phyloP scores from a whole-genome alignment of 2,888 invertebrate genomes.

The Brachyopa scutellaris region DNA sequence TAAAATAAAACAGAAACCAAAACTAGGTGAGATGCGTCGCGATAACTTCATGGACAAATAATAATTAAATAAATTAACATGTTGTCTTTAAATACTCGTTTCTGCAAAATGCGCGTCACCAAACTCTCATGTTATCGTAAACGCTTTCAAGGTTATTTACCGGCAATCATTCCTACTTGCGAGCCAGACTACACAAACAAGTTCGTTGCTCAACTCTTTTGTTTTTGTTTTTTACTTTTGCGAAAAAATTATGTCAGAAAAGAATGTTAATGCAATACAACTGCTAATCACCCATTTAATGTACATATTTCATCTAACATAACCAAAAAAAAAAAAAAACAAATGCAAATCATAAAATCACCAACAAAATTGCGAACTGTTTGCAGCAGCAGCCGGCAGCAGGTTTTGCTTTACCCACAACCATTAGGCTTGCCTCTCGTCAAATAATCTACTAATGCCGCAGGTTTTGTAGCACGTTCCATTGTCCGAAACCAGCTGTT shows the following conservation, averaged over 20 bases:
- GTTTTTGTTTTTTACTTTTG: not conserved
- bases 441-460: constrained; percentile 43
- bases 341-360: constrained; percentile 15
- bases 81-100: too few relatives aligned
- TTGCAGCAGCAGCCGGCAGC: constrained; percentile 16
- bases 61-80: too few relatives aligned
- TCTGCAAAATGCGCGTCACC: too few relatives aligned
- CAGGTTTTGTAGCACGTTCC: constrained; percentile 62
- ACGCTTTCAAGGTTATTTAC: too few relatives aligned
- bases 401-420: constrained; percentile 43
- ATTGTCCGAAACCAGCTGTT: constrained; percentile 22
- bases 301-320: constrained; percentile 18
- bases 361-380: constrained; percentile 38
- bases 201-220: constrained; percentile 31
- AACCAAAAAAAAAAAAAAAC: not conserved
- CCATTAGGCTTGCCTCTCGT: constrained; percentile 50
- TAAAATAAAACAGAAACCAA: too few relatives aligned
- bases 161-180: too few relatives aligned
- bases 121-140: too few relatives aligned
- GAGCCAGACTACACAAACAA: not conserved
- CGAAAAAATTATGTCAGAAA: constrained; percentile 40
- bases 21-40: too few relatives aligned
- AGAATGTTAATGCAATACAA: constrained; percentile 35
- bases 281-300: constrained; percentile 46
- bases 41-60: too few relatives aligned